Percentiles rank a stretch among this genome's conserved stretches.
Evolutionary conservation across 2,797 vertebrate genomes (phyloP).

Genomic region (Bovichtus diacanthus): DNA sequence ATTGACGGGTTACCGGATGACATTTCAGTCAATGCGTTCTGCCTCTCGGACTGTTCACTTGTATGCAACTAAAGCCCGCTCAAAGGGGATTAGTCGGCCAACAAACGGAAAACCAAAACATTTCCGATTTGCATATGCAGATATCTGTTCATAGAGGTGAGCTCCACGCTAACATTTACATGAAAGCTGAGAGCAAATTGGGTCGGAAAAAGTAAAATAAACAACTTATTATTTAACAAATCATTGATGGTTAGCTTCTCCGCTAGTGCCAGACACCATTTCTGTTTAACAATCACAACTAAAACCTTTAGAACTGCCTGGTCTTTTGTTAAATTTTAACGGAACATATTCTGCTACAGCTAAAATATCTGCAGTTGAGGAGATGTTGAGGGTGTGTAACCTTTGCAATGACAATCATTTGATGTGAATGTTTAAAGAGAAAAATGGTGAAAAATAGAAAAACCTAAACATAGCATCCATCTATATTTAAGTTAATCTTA

Average conservation of each 20-base stretch:
- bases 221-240: neutral
- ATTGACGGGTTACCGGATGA: no score
- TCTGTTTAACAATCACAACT: neutral
- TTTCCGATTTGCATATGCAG: no score
- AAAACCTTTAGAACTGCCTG: neutral
- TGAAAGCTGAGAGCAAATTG: neutral
- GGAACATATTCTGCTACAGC: neutral
- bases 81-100: no score
- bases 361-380: neutral
- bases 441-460: neutral
- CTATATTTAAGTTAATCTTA: neutral
- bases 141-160: no score
- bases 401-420: neutral
- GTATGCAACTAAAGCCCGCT: no score
- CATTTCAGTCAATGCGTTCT: no score
- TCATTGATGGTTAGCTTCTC: neutral
- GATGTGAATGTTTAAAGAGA: neutral
- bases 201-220: neutral
- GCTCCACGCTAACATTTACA: neutral
- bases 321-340: neutral
- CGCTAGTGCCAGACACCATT: neutral
- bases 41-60: no score
- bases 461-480: neutral
- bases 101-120: no score
- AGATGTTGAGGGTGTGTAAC: neutral